Conservation (phyloP, 2,113 vertebrate genomes). For the Cottus gobio region DNA sequence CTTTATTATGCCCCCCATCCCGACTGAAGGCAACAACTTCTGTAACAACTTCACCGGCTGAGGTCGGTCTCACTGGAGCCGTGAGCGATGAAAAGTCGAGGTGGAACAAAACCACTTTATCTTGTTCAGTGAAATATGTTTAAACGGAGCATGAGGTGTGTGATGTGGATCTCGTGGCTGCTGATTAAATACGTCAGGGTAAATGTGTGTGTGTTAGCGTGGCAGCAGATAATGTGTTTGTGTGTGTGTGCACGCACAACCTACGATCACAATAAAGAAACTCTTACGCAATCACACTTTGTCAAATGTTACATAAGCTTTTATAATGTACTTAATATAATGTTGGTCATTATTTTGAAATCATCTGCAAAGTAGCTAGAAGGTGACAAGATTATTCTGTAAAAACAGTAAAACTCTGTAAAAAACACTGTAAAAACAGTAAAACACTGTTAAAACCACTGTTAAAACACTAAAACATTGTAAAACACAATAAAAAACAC, state of each 20-base stretch:
- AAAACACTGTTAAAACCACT: too few relatives aligned
- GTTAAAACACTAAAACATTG: neutral
- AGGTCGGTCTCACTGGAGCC: neutral
- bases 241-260: neutral
- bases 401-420: too few relatives aligned
- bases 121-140: slow-evolving; percentile 46
- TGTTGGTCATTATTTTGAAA: neutral
- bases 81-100: neutral
- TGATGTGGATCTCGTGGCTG: slow-evolving; percentile 58
- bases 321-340: too few relatives aligned
- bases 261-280: neutral
- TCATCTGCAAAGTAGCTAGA: too few relatives aligned
- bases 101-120: slow-evolving; percentile 12
- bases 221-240: slow-evolving; percentile 4
- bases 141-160: slow-evolving; percentile 40
- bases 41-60: neutral
- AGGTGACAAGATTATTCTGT: too few relatives aligned
- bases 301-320: neutral
- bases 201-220: neutral
- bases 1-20: too few relatives aligned
- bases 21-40: too few relatives aligned
- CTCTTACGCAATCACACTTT: neutral
- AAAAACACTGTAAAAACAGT: too few relatives aligned
- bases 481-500: neutral
- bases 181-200: slow-evolving; percentile 44